Evolutionary conservation across 1,140 invertebrate species (phyloP).

Genomic region (Coboldia fuscipes): DNA sequence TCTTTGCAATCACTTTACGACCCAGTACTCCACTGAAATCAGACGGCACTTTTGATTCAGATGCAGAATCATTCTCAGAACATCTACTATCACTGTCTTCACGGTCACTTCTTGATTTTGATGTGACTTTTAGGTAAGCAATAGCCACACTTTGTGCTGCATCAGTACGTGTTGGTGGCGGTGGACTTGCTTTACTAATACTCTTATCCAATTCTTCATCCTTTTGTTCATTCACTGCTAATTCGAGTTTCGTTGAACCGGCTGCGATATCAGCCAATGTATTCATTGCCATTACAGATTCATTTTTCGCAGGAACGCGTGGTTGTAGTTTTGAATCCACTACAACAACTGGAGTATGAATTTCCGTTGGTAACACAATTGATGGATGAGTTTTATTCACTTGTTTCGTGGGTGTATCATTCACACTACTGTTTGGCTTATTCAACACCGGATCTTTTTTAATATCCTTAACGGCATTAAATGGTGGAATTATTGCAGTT

Average conservation of each 20-base stretch:
- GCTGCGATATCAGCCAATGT: constrained; percentile 22
- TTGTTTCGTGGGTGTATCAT: not conserved
- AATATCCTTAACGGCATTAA: not conserved
- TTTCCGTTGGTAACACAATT: not conserved
- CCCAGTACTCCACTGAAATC: constrained; percentile 15
- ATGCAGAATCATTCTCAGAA: not conserved
- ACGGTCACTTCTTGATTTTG: constrained; percentile 9
- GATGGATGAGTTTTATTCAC: not conserved
- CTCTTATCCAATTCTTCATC: too few relatives aligned
- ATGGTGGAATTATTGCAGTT: not conserved
- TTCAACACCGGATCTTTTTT: not conserved
- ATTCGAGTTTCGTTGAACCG: constrained; percentile 19
- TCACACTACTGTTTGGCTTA: not conserved
- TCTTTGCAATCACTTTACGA: constrained; percentile 9
- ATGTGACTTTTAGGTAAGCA: constrained; percentile 33
- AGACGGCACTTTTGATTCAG: constrained; percentile 5
- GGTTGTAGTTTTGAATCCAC: not conserved
- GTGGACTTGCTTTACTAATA: not conserved
- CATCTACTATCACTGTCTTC: constrained; percentile 1
- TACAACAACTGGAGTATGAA: not conserved
- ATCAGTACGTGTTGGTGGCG: not conserved
- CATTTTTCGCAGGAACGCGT: not conserved
- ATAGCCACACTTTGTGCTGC: constrained; percentile 32
- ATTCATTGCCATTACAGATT: constrained; percentile 9
- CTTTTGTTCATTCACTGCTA: too few relatives aligned